Percentiles rank a stretch among this genome's conserved stretches.
phyloP scores from a whole-genome alignment of 1,140 invertebrate species.

The Acromyrmex heyeri region DNA sequence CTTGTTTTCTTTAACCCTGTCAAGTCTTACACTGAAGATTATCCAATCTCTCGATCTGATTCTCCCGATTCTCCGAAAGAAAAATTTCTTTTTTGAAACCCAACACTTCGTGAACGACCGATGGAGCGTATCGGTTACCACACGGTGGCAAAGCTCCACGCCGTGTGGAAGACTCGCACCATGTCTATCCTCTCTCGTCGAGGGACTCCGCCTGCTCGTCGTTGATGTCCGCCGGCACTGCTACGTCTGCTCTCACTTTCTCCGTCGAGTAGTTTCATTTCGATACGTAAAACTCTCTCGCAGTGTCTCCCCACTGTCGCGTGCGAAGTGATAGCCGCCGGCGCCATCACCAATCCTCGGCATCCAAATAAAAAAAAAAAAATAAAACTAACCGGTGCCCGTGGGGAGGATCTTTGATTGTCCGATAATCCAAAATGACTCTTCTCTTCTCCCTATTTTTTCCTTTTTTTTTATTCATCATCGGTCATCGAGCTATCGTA shows the following conservation, averaged over 20 bases:
- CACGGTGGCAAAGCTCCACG: conserved; percentile 58
- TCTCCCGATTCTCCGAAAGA: neutral
- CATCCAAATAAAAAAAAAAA: conserved; percentile 8
- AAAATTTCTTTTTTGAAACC: neutral
- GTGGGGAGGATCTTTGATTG: conserved; percentile 1
- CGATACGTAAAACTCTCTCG: conserved; percentile 84
- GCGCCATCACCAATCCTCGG: conserved; percentile 28
- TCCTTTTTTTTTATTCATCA: neutral
- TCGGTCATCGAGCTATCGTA: conserved; percentile 15
- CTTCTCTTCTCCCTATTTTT: neutral
- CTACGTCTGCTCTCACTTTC: conserved; percentile 85
- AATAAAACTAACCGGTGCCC: conserved; percentile 53
- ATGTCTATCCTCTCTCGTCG: conserved; percentile 81
- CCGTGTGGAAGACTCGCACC: conserved; percentile 70
- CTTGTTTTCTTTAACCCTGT: neutral
- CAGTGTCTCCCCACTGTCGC: conserved; percentile 62
- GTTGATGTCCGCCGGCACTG: conserved; percentile 76
- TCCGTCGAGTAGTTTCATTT: conserved; percentile 86
- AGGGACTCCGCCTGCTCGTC: conserved; percentile 77
- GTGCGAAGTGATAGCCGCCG: conserved; percentile 2
- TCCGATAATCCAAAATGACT: conserved; percentile 30
- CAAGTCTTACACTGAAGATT: neutral
- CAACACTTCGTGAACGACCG: conserved; percentile 7
- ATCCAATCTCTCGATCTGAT: neutral
- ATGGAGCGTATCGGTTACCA: conserved; percentile 45